A percentile compares a stretch with the other conserved stretches of the same genome.
These are phyloP conservation scores for Conomelus anceps DNA, from an alignment of 2,888 invertebrate genomes.

Conservation along the genomic window DNA sequence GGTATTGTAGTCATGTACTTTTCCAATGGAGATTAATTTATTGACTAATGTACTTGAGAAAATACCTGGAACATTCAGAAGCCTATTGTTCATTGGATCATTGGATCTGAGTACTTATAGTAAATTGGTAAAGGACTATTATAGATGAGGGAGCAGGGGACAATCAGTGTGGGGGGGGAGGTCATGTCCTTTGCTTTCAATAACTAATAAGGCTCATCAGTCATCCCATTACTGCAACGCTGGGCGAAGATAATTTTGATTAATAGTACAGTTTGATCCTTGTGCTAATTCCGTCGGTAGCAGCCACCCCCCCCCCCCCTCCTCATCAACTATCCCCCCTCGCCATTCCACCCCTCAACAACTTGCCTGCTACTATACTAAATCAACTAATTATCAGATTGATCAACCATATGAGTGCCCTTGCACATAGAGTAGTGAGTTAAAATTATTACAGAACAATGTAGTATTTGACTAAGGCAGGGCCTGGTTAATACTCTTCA, in stretches of 20 bases:
- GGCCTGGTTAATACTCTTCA: too few relatives aligned
- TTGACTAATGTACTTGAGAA: not conserved
- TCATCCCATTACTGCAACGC: not conserved
- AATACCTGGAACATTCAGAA: not conserved
- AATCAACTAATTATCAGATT: not conserved
- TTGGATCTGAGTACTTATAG: not conserved
- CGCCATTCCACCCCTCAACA: not conserved
- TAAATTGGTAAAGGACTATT: not conserved
- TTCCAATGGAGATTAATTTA: not conserved
- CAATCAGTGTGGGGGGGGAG: too few relatives aligned
- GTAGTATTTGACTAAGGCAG: too few relatives aligned
- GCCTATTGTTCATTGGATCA: not conserved
- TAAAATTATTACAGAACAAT: not conserved
- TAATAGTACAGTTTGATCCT: not conserved
- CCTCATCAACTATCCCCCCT: too few relatives aligned
- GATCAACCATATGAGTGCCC: not conserved
- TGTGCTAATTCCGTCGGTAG: not conserved
- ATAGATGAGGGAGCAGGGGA: not conserved
- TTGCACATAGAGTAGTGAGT: not conserved
- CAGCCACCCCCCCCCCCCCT: not conserved
- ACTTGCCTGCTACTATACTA: not conserved
- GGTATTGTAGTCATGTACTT: too few relatives aligned
- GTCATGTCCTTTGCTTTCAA: not conserved
- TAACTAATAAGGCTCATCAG: not conserved
- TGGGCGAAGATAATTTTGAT: not conserved